Evolutionary conservation across 2,797 vertebrate genomes (phyloP).

Genomic region (Sebastes cheni): DNA sequence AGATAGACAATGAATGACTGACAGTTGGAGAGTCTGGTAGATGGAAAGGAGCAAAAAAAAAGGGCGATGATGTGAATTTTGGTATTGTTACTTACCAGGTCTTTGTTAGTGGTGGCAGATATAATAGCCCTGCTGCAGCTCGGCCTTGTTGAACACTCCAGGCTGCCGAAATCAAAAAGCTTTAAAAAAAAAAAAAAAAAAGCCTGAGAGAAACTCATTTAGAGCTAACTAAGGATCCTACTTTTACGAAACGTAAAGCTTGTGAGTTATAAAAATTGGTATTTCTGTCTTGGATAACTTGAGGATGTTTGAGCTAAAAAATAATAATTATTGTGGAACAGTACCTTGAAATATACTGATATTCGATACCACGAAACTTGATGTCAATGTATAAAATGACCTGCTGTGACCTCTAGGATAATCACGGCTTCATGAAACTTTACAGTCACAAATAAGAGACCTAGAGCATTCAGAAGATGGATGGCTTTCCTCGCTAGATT

Average conservation of each 20-base stretch:
- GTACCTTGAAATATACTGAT: not conserved
- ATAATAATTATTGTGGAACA: not conserved
- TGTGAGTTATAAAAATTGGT: constrained; percentile 39
- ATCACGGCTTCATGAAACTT: no score
- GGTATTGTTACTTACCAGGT: constrained; percentile 56
- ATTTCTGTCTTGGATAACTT: constrained; percentile 14
- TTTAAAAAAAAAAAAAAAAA: constrained; percentile 9
- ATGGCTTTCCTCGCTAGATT: no score
- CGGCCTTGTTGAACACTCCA: constrained; percentile 29
- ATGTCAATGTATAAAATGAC: no score
- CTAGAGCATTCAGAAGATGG: no score
- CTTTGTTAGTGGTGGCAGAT: constrained; percentile 22
- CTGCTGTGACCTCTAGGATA: no score
- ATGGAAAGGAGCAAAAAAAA: constrained; percentile 25
- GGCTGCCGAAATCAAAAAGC: constrained; percentile 28
- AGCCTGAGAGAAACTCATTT: constrained; percentile 38
- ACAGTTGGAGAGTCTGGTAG: constrained; percentile 40
- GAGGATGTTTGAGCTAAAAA: not conserved
- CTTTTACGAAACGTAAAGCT: constrained; percentile 43
- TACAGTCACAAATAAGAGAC: no score
- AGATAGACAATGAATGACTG: constrained; percentile 62
- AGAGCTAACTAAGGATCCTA: constrained; percentile 7
- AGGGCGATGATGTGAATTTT: constrained; percentile 36
- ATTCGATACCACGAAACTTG: not conserved
- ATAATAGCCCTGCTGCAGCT: constrained; percentile 42